These are phyloP conservation scores for Ploceus nigricollis DNA, from an alignment of 2,113 vertebrate species.

Conservation along the genomic window DNA sequence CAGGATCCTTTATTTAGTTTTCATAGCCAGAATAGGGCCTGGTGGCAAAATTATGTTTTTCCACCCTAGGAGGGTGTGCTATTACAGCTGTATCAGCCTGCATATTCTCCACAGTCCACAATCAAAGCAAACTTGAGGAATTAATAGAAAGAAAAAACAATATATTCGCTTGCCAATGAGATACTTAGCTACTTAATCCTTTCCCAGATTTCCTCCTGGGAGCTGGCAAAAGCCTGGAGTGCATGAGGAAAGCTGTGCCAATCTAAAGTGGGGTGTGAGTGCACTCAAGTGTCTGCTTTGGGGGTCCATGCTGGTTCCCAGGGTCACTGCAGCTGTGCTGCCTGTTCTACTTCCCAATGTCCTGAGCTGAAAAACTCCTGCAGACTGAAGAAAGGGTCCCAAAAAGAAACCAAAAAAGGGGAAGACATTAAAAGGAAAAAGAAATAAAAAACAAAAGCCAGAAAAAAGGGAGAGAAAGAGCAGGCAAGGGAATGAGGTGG, in stretches of 20 bases:
- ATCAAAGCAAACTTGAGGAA: slow-evolving; percentile 20
- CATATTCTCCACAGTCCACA: not conserved
- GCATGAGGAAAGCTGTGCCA: not conserved
- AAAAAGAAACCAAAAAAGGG: not conserved
- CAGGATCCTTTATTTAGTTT: slow-evolving; percentile 40
- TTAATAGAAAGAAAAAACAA: not conserved
- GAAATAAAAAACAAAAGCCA: not conserved
- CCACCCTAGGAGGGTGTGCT: not conserved
- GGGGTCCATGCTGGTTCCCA: not conserved
- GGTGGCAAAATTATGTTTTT: slow-evolving; percentile 25
- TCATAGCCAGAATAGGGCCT: slow-evolving; percentile 7
- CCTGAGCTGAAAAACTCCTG: not conserved
- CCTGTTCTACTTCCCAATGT: not conserved
- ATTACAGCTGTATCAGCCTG: slow-evolving; percentile 10
- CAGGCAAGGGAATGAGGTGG: not conserved
- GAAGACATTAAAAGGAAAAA: not conserved
- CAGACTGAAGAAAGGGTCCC: not conserved
- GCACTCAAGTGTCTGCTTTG: fast-evolving
- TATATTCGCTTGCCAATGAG: not conserved
- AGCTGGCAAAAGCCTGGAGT: not conserved
- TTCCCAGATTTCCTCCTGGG: not conserved
- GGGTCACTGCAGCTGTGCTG: not conserved
- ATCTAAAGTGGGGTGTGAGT: not conserved
- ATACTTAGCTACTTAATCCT: slow-evolving; percentile 16
- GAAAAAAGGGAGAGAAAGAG: not conserved